These are phyloP conservation scores for Caprella mutica DNA, from an alignment of 2,888 invertebrate species.

Conservation along the genomic window DNA sequence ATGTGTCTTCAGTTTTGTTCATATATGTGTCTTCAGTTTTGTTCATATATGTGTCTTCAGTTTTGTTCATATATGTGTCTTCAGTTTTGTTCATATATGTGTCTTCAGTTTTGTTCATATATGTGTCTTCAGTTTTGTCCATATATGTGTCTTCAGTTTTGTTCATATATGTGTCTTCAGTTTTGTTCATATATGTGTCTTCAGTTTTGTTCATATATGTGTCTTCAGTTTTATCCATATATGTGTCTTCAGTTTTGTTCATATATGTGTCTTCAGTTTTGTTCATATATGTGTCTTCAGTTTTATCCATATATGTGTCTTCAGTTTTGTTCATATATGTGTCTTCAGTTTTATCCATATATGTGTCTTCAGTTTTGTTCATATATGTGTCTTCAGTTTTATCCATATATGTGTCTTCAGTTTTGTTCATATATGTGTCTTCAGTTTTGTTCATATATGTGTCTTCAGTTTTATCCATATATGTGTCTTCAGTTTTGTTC, in stretches of 20 bases:
- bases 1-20: background rate
- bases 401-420: conserved; percentile 1
- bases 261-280: background rate
- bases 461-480: background rate
- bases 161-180: background rate
- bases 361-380: background rate
- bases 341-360: background rate
- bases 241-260: background rate
- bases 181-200: too few species aligned
- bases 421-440: conserved; percentile 9
- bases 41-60: background rate
- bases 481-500: background rate
- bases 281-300: background rate
- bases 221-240: background rate
- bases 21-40: background rate
- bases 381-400: background rate
- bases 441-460: background rate
- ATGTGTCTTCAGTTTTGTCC: background rate
- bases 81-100: background rate
- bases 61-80: background rate
- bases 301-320: background rate
- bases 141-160: background rate
- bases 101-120: background rate
- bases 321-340: background rate
- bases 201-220: background rate